Conservation (phyloP, 2,888 invertebrate genomes). For the Trilocha varians region DNA sequence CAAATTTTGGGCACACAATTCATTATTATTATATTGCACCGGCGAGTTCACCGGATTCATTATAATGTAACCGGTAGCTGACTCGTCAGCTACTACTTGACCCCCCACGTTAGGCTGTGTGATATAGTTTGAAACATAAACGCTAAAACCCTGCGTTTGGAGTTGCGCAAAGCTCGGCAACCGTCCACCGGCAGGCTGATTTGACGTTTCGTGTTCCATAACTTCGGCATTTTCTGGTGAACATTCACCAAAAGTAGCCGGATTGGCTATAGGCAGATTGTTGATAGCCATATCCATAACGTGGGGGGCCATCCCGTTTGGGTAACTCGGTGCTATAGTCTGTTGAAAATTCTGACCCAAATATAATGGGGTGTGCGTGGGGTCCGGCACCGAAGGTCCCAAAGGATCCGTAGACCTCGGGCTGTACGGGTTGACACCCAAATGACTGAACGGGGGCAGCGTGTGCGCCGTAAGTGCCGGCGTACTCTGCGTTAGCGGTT, state of each 20-base stretch:
- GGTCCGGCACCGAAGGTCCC: slow-evolving; percentile 72
- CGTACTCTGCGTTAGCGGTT: slow-evolving; percentile 70
- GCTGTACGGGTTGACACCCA: slow-evolving; percentile 73
- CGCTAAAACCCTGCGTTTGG: slow-evolving; percentile 72
- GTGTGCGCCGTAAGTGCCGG: slow-evolving; percentile 71
- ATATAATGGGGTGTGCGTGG: slow-evolving; percentile 75
- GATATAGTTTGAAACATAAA: slow-evolving; percentile 73
- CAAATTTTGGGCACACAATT: slow-evolving; percentile 39
- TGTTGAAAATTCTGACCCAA: slow-evolving; percentile 74
- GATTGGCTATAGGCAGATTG: slow-evolving; percentile 79
- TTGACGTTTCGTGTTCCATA: slow-evolving; percentile 63
- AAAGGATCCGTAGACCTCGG: slow-evolving; percentile 75
- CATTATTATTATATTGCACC: slow-evolving; percentile 48
- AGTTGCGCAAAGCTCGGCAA: slow-evolving; percentile 80
- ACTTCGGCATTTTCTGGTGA: slow-evolving; percentile 61
- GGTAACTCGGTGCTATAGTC: slow-evolving; percentile 80
- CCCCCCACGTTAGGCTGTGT: slow-evolving; percentile 85
- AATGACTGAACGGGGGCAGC: slow-evolving; percentile 73
- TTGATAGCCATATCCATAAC: slow-evolving; percentile 84
- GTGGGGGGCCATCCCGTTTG: slow-evolving; percentile 91
- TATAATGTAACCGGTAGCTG: slow-evolving; percentile 64
- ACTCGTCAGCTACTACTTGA: slow-evolving; percentile 73
- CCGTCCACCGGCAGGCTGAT: slow-evolving; percentile 56
- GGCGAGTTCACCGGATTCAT: slow-evolving; percentile 55
- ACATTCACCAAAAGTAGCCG: slow-evolving; percentile 88